phyloP scores from a whole-genome alignment of 1,140 invertebrate species.

The Antheraea mylitta region DNA sequence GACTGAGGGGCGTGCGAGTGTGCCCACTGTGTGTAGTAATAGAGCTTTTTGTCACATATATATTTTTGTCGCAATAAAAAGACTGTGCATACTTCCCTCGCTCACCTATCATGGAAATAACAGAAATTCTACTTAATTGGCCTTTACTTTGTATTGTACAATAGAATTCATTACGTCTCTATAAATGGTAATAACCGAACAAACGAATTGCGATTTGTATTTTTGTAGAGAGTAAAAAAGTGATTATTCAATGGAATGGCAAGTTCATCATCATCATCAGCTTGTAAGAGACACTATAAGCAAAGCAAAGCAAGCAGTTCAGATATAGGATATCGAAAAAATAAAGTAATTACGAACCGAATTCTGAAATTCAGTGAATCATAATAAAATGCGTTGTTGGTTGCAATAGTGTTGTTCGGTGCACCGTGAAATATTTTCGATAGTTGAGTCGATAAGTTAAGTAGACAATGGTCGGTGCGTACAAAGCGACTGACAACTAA shows the following conservation, averaged over 20 bases:
- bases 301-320: not conserved
- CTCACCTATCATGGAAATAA: not conserved
- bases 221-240: not conserved
- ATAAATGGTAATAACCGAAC: not conserved
- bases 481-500: constrained; percentile 56
- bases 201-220: constrained; percentile 11
- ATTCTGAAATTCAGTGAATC: constrained; percentile 41
- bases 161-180: not conserved
- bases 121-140: not conserved
- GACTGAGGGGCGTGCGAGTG: constrained; percentile 53
- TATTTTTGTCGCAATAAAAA: constrained; percentile 61
- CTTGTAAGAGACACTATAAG: no score
- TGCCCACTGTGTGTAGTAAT: constrained; percentile 40
- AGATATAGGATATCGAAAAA: not conserved
- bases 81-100: constrained; percentile 28
- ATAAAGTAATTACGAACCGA: not conserved
- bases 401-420: constrained; percentile 47
- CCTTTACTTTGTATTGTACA: not conserved
- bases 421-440: constrained; percentile 36
- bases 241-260: not conserved
- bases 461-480: constrained; percentile 58
- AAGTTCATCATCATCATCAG: no score
- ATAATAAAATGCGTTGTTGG: constrained; percentile 19
- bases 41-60: constrained; percentile 35
- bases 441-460: constrained; percentile 43